phyloP scores from a whole-genome alignment of 2,888 invertebrate genomes.

The Baronia brevicornis region DNA sequence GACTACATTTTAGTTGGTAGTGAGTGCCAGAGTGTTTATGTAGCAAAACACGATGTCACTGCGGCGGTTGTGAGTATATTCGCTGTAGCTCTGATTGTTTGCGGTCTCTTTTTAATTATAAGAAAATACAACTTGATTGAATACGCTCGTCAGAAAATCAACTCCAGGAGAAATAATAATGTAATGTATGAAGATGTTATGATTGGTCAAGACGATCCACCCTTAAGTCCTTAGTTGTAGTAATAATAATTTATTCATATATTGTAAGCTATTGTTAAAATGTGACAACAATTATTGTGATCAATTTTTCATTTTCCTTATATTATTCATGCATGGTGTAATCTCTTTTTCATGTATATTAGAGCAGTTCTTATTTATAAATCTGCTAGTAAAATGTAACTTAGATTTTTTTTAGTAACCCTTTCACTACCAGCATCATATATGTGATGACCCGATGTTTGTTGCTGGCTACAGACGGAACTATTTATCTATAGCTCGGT shows the following conservation, averaged over 20 bases:
- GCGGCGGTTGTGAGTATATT: slow-evolving; percentile 51
- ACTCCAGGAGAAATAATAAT: slow-evolving; percentile 52
- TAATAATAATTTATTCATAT: slow-evolving; percentile 22
- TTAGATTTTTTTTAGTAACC: too few relatives aligned
- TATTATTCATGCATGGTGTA: too few relatives aligned
- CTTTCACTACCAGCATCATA: too few relatives aligned
- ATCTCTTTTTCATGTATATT: too few relatives aligned
- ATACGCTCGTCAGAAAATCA: slow-evolving; percentile 55
- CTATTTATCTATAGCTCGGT: too few relatives aligned
- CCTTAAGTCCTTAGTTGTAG: slow-evolving; percentile 52
- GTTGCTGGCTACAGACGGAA: too few relatives aligned
- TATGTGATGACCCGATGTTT: too few relatives aligned
- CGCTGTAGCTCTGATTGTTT: slow-evolving; percentile 50
- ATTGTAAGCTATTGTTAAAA: slow-evolving; percentile 4
- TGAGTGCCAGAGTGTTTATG: slow-evolving; percentile 31
- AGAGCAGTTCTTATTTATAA: too few relatives aligned
- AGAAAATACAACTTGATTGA: slow-evolving; percentile 64
- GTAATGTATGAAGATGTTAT: slow-evolving; percentile 73
- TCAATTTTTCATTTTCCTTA: too few relatives aligned
- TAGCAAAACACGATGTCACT: slow-evolving; percentile 36
- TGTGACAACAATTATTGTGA: slow-evolving; percentile 16
- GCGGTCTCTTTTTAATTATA: slow-evolving; percentile 55
- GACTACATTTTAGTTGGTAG: slow-evolving; percentile 41
- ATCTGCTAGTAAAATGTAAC: too few relatives aligned
- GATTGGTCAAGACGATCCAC: slow-evolving; percentile 72